Evolutionary conservation across 1,140 invertebrate species (phyloP), one percentile per base, ranked within the genome.

Genomic region (Drosophila oshimai): DNA sequence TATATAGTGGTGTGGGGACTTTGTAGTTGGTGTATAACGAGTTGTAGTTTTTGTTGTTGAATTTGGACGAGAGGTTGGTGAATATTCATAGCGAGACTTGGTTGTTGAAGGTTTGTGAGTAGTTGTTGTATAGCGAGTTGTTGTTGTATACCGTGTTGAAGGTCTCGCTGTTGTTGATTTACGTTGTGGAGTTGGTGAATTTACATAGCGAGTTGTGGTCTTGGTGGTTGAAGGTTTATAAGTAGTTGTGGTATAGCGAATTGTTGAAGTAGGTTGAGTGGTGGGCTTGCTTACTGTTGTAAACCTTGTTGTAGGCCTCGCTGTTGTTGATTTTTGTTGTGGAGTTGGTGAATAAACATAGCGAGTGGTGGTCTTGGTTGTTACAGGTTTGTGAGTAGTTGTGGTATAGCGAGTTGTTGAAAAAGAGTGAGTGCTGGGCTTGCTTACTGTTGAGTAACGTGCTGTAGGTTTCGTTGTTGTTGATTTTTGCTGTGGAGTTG

Each of bases 241-340:
- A 18, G 36, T 17, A 20, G 37, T 29, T 7, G 24, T n/a, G n/a
- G n/a, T n/a, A n/a, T n/a, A 5, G 7, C 54, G 44, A 41, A 2
- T 4, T 9, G 49, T 44, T 31, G 60, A 50, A n/a, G 20, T 24
- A 9, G 57, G 28, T 0, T 61, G 39, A 20, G 15, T 45, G 10
- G 47, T 58, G 1, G 69, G 3, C 6, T 49, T 54, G 9, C 17
- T 68, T 58, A 36, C n/a, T 4, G 36, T 31, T 9, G n/a, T 31
- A 15, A 20, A 54, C 10, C 36, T 20, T 12, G 26, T 50, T 15
- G 17, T 2, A n/a, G 47, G 12, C 13, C 10, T 68, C 1, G 42
- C 20, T 54, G 37, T 45, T 17, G 37, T 29, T 17, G 31, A 10
- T 6, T 36, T 26, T 46, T 9, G 26, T 28, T 33, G 31, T n/a